Evolutionary conservation across 1,140 invertebrate genomes (phyloP), one percentile per base, ranked within the genome.

Genomic region (Bombus breviceps): DNA sequence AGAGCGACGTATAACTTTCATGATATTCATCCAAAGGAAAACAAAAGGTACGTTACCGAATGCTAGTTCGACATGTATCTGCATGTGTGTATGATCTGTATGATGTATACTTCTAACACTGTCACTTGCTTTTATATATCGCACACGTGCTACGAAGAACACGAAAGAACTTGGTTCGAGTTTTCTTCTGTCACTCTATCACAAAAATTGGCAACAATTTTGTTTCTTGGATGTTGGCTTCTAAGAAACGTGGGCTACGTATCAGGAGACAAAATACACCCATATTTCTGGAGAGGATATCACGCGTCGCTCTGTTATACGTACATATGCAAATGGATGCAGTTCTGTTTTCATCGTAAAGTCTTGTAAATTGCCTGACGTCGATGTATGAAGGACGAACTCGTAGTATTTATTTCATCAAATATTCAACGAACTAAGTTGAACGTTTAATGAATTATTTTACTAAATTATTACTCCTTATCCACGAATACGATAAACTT

Each of bases 331-430:
- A 43, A 77, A 2, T 81, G 76, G 43, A 39, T 66, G 73, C 47
- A 76, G 37, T 77, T 77, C 25, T 66, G 41, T 74, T 82, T 71
- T 74, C 81, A 64, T 85, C 66, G 83, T 75, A 73, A 47, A 80
- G 82, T 88, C 82, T 80, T 89, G 81, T 78, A 68, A 53, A 76
- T 87, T 88, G 77, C 68, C 81, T 82, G 88, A 77, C 77, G 80
- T 74, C 77, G 76, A 86, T 90, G 90, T 90, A 86, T 88, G 81
- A 88, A 90, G 87, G 39, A 90, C 89, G 89, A 90, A 90, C 79
- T 91, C 89, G 75, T 86, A 87, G 37, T 74, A 34, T 81, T 73
- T 41, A 75, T 18, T 78, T 88, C 79, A 78, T 90, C 73, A 34
- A 68, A 62, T 76, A 62, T 13, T 37, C 85, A 71, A 77, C 74